Evolutionary conservation across 2,797 vertebrate genomes (phyloP), one percentile per base, ranked within the genome.

Genomic region (Carapus acus): DNA sequence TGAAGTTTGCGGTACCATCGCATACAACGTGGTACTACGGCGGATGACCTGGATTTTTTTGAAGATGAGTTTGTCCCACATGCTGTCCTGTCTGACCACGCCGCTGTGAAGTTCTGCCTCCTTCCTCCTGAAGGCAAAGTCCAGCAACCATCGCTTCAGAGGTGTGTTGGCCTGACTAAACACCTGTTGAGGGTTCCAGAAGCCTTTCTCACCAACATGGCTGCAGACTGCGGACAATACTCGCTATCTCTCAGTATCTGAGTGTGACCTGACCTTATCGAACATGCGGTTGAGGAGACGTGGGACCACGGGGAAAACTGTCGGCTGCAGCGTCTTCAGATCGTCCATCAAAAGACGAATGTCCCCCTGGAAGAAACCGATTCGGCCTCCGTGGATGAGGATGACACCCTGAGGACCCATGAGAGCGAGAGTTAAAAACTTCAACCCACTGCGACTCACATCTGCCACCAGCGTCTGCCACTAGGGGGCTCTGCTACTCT

Each of bases 301-400:
- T 0, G 96, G 96, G 29, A 99, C 95, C 21, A 97, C 94, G 2
- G 96, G 96, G 54, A 99, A 99, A 33, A 99, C 15, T 0, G 96
- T 99, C 14, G 96, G 96, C 46, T 87, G 88, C 59, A 99, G 87
- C 0, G 74, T 77, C 85, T 97, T 95, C 66, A 99, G 83, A 71
- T 99, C 96, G 52, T 99, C 95, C 95, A 98, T 98, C 59, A 99
- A 83, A 22, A 93, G 86, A 43, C 94, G 89, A 71, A 98, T 97
- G 70, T 99, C 94, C 20, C 96, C 96, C 83, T 98, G 95, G 79
- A 99, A 99, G 83, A 90, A 98, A 55, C 96, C 96, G 56, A 99
- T 97, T 56, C 88, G 89, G 54, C 84, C 96, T n/a, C 96, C 96
- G 0, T 97, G 91, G 73, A 90, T 88, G 54, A 98, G 87, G 71